These are phyloP conservation scores for Hartigia nigra DNA, from an alignment of 2,888 invertebrate genomes.

Conservation along the genomic window DNA sequence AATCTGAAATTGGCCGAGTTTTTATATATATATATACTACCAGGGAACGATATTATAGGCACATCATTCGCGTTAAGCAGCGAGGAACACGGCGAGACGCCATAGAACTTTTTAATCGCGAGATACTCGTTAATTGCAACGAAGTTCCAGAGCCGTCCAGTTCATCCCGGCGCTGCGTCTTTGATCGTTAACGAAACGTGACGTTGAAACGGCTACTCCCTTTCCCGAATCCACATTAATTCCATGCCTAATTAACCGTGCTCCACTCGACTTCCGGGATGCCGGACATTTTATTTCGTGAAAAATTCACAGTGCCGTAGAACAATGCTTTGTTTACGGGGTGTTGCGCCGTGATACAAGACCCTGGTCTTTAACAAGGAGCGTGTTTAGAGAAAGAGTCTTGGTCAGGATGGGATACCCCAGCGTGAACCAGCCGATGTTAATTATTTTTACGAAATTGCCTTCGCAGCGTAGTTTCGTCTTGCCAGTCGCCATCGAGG, in stretches of 20 bases:
- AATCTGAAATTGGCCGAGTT: neutral
- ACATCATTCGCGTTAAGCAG: neutral
- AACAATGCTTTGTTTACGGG: slow-evolving; percentile 48
- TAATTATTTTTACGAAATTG: slow-evolving; percentile 52
- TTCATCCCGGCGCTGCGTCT: neutral
- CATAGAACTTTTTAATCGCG: neutral
- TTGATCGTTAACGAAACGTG: neutral
- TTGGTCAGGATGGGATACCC: slow-evolving; percentile 6
- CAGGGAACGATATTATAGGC: neutral
- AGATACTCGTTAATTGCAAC: neutral
- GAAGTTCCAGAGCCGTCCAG: neutral
- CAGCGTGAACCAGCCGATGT: slow-evolving; percentile 29
- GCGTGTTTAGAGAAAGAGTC: slow-evolving; percentile 47
- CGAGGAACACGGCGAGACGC: neutral
- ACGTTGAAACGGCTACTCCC: neutral
- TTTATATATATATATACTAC: neutral
- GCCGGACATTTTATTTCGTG: slow-evolving; percentile 30
- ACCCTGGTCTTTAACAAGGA: slow-evolving; percentile 51
- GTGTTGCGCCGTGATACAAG: slow-evolving; percentile 49
- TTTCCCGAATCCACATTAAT: neutral
- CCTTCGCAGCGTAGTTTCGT: slow-evolving; percentile 27
- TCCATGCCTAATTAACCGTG: slow-evolving; percentile 3
- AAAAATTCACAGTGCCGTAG: slow-evolving; percentile 17
- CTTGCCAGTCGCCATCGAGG: neutral
- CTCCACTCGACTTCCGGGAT: slow-evolving; percentile 35